These are phyloP conservation scores for Eriosoma lanigerum DNA, from an alignment of 1,140 invertebrate species.

Conservation along the genomic window DNA sequence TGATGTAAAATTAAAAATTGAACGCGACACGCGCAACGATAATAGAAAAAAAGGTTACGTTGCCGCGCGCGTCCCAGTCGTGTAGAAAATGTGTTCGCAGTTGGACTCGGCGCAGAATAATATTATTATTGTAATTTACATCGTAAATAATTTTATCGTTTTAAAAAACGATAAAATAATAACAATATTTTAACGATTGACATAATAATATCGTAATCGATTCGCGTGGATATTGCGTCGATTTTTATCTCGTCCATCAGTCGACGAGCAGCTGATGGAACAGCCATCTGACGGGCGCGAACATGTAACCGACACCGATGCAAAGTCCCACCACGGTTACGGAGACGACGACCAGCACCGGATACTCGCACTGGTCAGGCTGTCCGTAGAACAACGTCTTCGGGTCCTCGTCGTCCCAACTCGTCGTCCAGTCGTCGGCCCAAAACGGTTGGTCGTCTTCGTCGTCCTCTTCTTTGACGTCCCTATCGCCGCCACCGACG, in stretches of 20 bases:
- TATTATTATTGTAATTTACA: too few relatives aligned
- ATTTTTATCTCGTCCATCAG: background rate
- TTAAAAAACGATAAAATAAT: too few relatives aligned
- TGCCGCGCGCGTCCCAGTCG: too few relatives aligned
- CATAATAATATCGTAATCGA: too few relatives aligned
- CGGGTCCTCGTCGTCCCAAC: background rate
- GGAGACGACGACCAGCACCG: conserved; percentile 32
- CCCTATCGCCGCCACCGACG: background rate
- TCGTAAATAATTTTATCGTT: too few relatives aligned
- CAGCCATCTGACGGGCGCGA: conserved; percentile 42
- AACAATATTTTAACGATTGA: too few relatives aligned
- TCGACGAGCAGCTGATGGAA: conserved; percentile 20
- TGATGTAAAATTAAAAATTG: too few relatives aligned
- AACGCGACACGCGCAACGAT: too few relatives aligned
- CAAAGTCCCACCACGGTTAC: conserved; percentile 33
- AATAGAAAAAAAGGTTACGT: too few relatives aligned
- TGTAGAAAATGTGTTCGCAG: too few relatives aligned
- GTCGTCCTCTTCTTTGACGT: background rate
- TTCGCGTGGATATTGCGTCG: too few relatives aligned
- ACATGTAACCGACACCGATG: conserved; percentile 13
- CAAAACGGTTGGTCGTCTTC: background rate
- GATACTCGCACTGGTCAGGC: background rate
- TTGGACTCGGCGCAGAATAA: too few relatives aligned
- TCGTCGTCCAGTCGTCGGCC: background rate
- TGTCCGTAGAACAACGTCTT: background rate